phyloP scores from a whole-genome alignment of 2,888 invertebrate genomes.

The Adelphocoris suturalis region DNA sequence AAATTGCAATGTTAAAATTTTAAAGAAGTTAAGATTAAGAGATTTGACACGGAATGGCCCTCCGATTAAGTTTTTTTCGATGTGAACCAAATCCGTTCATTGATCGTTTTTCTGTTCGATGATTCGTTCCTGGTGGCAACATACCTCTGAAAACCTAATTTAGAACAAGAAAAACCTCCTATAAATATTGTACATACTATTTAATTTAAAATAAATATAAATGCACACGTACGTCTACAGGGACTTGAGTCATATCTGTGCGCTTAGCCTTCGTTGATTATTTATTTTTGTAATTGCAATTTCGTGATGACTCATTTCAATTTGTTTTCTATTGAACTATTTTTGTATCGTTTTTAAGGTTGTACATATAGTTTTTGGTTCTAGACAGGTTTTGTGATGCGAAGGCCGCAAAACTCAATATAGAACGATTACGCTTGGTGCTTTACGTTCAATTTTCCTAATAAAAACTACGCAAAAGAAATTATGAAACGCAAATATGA shows the following conservation, averaged over 20 bases:
- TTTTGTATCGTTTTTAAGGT: constrained; percentile 48
- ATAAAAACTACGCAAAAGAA: not conserved
- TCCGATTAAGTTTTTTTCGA: not conserved
- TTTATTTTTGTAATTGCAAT: constrained; percentile 33
- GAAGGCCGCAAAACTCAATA: constrained; percentile 27
- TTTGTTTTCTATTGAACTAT: constrained; percentile 50
- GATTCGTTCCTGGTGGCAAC: not conserved
- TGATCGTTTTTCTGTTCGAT: not conserved
- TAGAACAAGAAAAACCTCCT: not conserved
- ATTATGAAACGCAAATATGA: not conserved
- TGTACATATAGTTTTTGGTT: constrained; percentile 58
- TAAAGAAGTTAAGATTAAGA: too few species aligned
- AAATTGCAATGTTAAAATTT: too few species aligned
- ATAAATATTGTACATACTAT: constrained; percentile 58
- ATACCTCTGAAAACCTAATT: constrained; percentile 6
- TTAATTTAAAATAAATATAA: not conserved
- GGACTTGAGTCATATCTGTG: constrained; percentile 60
- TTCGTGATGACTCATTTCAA: constrained; percentile 33
- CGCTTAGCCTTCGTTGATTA: constrained; percentile 38
- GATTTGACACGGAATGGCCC: not conserved
- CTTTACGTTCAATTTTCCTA: constrained; percentile 59
- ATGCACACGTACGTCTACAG: constrained; percentile 64
- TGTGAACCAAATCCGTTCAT: not conserved
- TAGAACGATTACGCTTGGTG: constrained; percentile 55
- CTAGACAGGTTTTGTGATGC: constrained; percentile 26